phyloP scores from a whole-genome alignment of 2,113 vertebrate species.

The Python bivittatus region DNA sequence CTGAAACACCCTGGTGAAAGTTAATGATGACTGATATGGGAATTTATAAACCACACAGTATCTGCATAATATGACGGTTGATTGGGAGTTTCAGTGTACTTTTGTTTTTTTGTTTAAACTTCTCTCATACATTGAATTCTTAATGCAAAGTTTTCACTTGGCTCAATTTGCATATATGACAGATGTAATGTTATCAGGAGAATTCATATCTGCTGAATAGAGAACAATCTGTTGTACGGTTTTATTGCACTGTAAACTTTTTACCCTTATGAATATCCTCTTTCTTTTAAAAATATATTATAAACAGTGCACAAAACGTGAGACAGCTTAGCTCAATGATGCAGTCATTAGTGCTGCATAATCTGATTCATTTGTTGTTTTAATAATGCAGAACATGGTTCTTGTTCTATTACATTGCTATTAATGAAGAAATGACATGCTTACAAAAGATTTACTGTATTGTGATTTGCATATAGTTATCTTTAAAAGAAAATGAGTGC shows the following conservation, averaged over 20 bases:
- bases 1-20: background rate
- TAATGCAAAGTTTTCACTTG: conserved; percentile 6
- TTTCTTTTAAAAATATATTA: conserved; percentile 2
- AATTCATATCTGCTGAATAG: conserved; percentile 19
- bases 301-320: conserved; percentile 30
- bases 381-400: conserved; percentile 62
- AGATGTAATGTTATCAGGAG: background rate
- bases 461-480: conserved; percentile 54
- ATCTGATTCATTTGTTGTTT: conserved; percentile 53
- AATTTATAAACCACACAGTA: background rate
- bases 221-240: background rate
- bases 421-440: conserved; percentile 59
- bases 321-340: conserved; percentile 37
- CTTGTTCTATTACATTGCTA: conserved; percentile 53
- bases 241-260: conserved; percentile 43
- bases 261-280: conserved; percentile 17
- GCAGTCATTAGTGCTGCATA: conserved; percentile 52
- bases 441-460: conserved; percentile 62
- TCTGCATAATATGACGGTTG: background rate
- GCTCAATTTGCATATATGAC: background rate
- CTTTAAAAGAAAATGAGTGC: conserved; percentile 41
- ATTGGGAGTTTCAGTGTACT: background rate
- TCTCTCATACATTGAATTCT: background rate
- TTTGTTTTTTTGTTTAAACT: background rate
- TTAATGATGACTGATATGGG: background rate